Evolutionary conservation across 2,888 invertebrate genomes (phyloP).

Genomic region (Hanleya hanleyi): DNA sequence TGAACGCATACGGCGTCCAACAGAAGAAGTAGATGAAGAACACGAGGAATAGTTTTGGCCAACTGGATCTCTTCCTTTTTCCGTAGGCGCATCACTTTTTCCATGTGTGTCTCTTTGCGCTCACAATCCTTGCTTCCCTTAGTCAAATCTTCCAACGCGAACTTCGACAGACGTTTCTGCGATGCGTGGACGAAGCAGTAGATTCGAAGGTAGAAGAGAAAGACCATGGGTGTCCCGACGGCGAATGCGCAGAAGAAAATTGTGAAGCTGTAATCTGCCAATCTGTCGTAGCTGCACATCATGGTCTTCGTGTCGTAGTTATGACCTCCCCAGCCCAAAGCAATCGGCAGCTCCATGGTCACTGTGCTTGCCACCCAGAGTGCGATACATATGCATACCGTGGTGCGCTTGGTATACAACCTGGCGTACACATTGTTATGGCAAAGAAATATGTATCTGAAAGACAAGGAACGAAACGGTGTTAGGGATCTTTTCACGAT

Average conservation of each 20-base stretch:
- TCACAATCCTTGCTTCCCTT: not conserved
- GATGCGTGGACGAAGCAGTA: constrained; percentile 37
- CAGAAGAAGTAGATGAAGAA: constrained; percentile 49
- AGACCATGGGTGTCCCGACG: constrained; percentile 45
- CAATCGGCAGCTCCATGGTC: constrained; percentile 48
- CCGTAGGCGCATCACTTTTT: not conserved
- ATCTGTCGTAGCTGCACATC: constrained; percentile 53
- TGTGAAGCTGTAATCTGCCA: constrained; percentile 47
- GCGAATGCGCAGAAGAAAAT: constrained; percentile 44
- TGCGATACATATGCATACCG: constrained; percentile 34
- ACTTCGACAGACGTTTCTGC: constrained; percentile 13
- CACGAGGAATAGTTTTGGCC: constrained; percentile 50
- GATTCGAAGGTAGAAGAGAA: constrained; percentile 41
- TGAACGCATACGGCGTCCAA: constrained; percentile 49
- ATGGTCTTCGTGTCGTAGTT: constrained; percentile 52
- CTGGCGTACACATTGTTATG: constrained; percentile 37
- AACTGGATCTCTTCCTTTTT: constrained; percentile 45
- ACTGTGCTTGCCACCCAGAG: constrained; percentile 42
- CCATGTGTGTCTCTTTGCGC: not conserved
- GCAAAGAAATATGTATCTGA: constrained; percentile 46
- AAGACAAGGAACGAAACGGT: constrained; percentile 16
- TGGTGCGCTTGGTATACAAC: constrained; percentile 43
- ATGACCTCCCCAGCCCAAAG: constrained; percentile 53
- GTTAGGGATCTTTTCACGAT: no score
- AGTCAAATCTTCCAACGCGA: not conserved